Conservation (phyloP, 2,113 vertebrate species). For the Emydocephalus ijimae region DNA sequence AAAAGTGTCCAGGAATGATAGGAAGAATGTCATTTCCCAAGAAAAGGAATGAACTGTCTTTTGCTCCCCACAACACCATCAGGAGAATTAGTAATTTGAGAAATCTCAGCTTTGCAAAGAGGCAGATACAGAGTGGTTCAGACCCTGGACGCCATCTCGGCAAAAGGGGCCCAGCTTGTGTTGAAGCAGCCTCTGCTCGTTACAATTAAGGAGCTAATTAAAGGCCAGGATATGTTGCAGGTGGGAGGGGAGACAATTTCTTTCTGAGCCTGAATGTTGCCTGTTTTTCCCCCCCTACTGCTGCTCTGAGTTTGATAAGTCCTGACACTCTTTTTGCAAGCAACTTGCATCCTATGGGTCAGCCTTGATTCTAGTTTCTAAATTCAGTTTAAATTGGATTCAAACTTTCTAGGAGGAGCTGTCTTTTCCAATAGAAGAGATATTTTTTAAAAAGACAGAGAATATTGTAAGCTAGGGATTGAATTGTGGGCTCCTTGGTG, state of each 20-base stretch:
- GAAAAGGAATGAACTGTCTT: conserved; percentile 73
- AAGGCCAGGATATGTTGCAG: background rate
- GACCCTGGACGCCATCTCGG: conserved; percentile 45
- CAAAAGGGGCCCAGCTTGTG: background rate
- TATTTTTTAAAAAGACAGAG: too few species aligned
- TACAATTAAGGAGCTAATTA: background rate
- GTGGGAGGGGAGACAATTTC: background rate
- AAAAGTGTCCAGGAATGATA: conserved; percentile 60
- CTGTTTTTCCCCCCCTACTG: background rate
- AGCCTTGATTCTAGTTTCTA: background rate
- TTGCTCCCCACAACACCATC: conserved; percentile 76
- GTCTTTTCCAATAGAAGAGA: background rate
- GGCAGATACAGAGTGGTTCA: conserved; percentile 38
- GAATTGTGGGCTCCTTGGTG: background rate
- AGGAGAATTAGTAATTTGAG: conserved; percentile 74
- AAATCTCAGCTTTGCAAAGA: conserved; percentile 56
- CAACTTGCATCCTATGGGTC: background rate
- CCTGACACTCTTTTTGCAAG: background rate
- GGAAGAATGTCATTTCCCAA: conserved; percentile 73
- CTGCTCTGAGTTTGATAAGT: background rate
- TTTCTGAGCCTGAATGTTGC: background rate
- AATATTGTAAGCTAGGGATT: background rate
- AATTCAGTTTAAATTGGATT: background rate
- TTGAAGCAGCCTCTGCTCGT: background rate
- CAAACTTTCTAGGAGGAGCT: background rate